phyloP scores from a whole-genome alignment of 2,888 invertebrate genomes.

The Napeogenes sylphis region DNA sequence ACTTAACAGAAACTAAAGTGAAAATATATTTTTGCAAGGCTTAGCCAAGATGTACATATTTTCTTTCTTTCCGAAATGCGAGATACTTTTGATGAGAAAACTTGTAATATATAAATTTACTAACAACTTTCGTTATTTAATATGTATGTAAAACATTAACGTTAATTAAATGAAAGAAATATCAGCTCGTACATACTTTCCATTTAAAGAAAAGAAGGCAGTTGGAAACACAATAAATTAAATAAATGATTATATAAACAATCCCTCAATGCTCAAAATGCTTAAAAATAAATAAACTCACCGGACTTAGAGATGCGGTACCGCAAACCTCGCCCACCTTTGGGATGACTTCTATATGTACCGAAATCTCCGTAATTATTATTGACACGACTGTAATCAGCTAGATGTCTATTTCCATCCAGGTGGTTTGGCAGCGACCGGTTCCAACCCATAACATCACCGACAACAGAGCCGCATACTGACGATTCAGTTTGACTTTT shows the following conservation, averaged over 20 bases:
- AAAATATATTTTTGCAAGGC: constrained; percentile 6
- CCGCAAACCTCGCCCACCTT: constrained; percentile 67
- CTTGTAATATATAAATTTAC: too few relatives aligned
- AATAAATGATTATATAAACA: too few relatives aligned
- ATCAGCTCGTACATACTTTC: too few relatives aligned
- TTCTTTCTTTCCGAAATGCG: neutral
- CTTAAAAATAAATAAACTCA: constrained; percentile 41
- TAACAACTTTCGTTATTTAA: too few relatives aligned
- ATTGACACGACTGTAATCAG: constrained; percentile 76
- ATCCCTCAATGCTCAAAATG: neutral
- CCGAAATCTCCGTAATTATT: constrained; percentile 75
- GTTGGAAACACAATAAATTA: too few relatives aligned
- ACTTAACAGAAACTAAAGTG: constrained; percentile 13
- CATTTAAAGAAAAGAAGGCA: too few relatives aligned
- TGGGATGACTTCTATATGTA: constrained; percentile 67
- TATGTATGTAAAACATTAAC: too few relatives aligned
- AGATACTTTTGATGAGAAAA: neutral
- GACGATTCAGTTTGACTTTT: constrained; percentile 72
- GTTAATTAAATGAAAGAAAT: too few relatives aligned
- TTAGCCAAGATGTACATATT: neutral
- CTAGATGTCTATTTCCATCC: constrained; percentile 79
- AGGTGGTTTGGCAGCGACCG: constrained; percentile 83
- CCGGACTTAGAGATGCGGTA: constrained; percentile 71
- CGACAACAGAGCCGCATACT: constrained; percentile 72
- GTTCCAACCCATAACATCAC: constrained; percentile 75